Percentiles rank a stretch among this genome's conserved stretches.
phyloP scores from a whole-genome alignment of 2,888 invertebrate genomes.

The Stenchaetothrips biformis region DNA sequence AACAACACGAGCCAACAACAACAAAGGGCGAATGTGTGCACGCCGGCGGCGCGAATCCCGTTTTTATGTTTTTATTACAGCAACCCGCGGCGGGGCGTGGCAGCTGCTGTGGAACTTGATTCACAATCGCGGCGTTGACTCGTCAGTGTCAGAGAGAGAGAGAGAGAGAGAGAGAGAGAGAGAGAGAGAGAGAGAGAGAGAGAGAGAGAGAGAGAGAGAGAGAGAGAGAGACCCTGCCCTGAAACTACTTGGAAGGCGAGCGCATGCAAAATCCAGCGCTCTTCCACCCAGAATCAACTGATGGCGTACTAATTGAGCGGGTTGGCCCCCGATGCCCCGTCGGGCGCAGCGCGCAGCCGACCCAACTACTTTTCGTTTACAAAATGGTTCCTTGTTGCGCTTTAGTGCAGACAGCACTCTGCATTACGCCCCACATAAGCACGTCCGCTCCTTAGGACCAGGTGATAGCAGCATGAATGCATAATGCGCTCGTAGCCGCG shows the following conservation, averaged over 20 bases:
- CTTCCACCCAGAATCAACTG: no score
- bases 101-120: not conserved
- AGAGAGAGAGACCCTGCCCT: not conserved
- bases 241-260: no score
- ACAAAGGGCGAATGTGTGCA: not conserved
- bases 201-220: not conserved
- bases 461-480: slow-evolving; percentile 7
- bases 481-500: not conserved
- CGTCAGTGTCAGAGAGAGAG: not conserved
- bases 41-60: not conserved
- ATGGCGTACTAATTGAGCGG: no score
- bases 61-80: not conserved
- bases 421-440: not conserved
- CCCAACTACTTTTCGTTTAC: no score
- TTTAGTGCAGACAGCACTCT: no score
- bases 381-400: no score
- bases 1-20: not conserved
- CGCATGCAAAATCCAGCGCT: no score
- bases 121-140: not conserved
- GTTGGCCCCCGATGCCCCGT: no score
- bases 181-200: not conserved
- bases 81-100: not conserved
- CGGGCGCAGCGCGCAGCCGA: no score
- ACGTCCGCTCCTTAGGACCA: slow-evolving; percentile 1
- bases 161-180: not conserved